Evolutionary conservation across 2,888 invertebrate genomes (phyloP).

Genomic region (Hypercompe scribonia): DNA sequence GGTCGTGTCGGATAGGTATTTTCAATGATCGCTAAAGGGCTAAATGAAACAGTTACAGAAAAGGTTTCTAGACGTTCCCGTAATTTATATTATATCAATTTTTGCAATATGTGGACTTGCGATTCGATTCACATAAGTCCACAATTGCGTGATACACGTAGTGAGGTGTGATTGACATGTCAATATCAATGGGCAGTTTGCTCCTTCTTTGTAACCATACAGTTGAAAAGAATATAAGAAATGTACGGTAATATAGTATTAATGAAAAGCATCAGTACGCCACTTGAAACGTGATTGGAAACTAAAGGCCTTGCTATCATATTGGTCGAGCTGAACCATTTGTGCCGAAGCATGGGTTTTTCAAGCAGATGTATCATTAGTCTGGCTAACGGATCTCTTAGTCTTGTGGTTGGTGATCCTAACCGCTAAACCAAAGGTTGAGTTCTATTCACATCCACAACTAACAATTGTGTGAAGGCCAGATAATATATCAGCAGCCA

Average conservation of each 20-base stretch:
- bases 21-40: slow-evolving; percentile 28
- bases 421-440: no score
- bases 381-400: no score
- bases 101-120: slow-evolving; percentile 50
- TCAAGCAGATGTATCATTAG: no score
- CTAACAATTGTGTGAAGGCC: no score
- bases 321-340: no score
- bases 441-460: no score
- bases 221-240: slow-evolving; percentile 34
- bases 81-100: slow-evolving; percentile 67
- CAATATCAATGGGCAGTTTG: slow-evolving; percentile 40
- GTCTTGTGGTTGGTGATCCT: no score
- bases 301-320: no score
- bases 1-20: no score
- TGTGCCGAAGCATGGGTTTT: no score
- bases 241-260: slow-evolving; percentile 23
- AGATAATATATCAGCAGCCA: no score
- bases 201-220: slow-evolving; percentile 29
- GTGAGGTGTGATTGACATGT: slow-evolving; percentile 58
- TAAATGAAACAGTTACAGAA: slow-evolving; percentile 56
- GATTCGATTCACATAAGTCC: slow-evolving; percentile 66
- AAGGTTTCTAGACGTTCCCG: slow-evolving; percentile 7
- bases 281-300: no score
- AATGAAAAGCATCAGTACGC: not conserved
- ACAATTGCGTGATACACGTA: slow-evolving; percentile 39